A percentile compares a stretch with the other conserved stretches of the same genome.
Evolutionary conservation across 2,888 invertebrate species (phyloP).

Genomic region (Mayetiola destructor): DNA sequence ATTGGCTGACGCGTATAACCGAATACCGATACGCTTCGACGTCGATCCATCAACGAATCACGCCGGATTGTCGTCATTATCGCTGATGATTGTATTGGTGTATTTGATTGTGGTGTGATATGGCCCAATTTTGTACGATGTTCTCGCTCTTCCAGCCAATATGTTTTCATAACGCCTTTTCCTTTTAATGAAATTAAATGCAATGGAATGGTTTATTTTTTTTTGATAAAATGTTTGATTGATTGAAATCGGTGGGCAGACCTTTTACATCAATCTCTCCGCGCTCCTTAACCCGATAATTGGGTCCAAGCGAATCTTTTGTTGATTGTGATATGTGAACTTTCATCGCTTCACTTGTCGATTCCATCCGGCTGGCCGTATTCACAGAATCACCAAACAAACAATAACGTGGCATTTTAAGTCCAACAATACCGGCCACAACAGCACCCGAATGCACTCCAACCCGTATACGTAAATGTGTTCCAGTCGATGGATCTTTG

Average conservation of each 20-base stretch:
- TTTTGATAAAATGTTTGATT: too few species aligned
- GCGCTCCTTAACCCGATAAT: slow-evolving; percentile 60
- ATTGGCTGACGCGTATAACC: slow-evolving; percentile 20
- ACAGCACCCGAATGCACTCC: slow-evolving; percentile 86
- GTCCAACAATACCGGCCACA: slow-evolving; percentile 84
- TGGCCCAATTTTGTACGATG: slow-evolving; percentile 39
- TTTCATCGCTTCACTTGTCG: slow-evolving; percentile 82
- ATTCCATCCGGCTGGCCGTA: slow-evolving; percentile 86
- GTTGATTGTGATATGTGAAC: slow-evolving; percentile 90
- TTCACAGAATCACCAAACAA: slow-evolving; percentile 80
- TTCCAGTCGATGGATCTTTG: slow-evolving; percentile 83
- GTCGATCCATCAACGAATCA: slow-evolving; percentile 22
- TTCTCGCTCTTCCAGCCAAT: slow-evolving; percentile 67
- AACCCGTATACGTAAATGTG: slow-evolving; percentile 41
- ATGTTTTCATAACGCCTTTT: slow-evolving; percentile 82
- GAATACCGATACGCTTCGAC: slow-evolving; percentile 19
- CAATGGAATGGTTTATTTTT: too few species aligned
- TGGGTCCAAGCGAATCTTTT: slow-evolving; percentile 53
- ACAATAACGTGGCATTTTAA: slow-evolving; percentile 71
- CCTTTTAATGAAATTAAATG: too few species aligned
- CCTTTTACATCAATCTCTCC: slow-evolving; percentile 79
- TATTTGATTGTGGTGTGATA: slow-evolving; percentile 28
- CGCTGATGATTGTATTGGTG: slow-evolving; percentile 33
- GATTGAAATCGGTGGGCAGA: too few species aligned
- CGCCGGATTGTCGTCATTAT: slow-evolving; percentile 11